phyloP scores from a whole-genome alignment of 2,113 vertebrate genomes.

The Pachypanchax playfairii region DNA sequence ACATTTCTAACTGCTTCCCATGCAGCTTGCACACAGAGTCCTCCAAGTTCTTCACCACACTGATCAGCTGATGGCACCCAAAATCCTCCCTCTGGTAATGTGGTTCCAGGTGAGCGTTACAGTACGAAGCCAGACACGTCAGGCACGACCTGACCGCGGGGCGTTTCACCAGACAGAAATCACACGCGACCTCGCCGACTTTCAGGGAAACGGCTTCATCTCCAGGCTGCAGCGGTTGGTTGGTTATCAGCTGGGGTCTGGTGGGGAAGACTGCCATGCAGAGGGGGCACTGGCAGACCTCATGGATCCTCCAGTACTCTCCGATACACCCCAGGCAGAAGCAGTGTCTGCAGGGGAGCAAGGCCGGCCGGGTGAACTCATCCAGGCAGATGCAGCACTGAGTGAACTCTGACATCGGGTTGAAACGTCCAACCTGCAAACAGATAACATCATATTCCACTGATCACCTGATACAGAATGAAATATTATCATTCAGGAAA shows the following conservation, averaged over 20 bases:
- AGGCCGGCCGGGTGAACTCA: conserved; percentile 57
- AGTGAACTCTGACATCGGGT: conserved; percentile 29
- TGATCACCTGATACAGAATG: background rate
- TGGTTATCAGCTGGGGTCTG: conserved; percentile 35
- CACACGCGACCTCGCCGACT: conserved; percentile 74
- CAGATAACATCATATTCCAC: background rate
- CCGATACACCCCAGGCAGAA: conserved; percentile 78
- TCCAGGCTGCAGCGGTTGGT: background rate
- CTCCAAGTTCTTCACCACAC: conserved; percentile 79
- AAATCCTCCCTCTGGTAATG: conserved; percentile 73
- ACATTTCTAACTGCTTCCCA: conserved; percentile 65
- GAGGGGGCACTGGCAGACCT: conserved; percentile 70
- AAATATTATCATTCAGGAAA: too few relatives aligned
- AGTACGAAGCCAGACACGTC: conserved; percentile 78
- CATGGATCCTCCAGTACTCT: conserved; percentile 70
- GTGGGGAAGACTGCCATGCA: conserved; percentile 61
- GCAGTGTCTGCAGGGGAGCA: conserved; percentile 74
- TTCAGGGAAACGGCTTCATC: conserved; percentile 5
- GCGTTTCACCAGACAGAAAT: conserved; percentile 66
- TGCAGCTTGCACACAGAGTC: conserved; percentile 64
- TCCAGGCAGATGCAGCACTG: conserved; percentile 78
- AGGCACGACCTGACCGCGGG: conserved; percentile 75
- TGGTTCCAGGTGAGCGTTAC: conserved; percentile 71
- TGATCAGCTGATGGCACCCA: conserved; percentile 85
- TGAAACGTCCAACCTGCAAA: background rate